A percentile compares a stretch with the other conserved stretches of the same genome.
These are phyloP conservation scores for Drosophila bunnanda DNA, from an alignment of 2,888 invertebrate genomes.

Conservation along the genomic window DNA sequence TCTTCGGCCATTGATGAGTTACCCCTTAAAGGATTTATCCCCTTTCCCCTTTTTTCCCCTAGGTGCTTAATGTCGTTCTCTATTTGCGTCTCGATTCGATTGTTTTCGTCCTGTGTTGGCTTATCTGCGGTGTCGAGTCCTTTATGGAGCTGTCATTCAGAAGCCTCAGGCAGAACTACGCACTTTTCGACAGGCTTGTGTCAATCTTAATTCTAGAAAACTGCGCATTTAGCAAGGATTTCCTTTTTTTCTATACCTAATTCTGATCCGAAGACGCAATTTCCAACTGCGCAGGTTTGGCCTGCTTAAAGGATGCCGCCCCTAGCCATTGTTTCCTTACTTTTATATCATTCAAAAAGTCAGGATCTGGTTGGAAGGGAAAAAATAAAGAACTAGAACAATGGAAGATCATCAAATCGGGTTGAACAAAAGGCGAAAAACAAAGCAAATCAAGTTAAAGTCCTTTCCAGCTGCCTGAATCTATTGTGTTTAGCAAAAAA, in stretches of 20 bases:
- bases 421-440: slow-evolving; percentile 22
- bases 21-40: neutral
- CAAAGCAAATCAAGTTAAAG: slow-evolving; percentile 45
- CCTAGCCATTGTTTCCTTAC: slow-evolving; percentile 11
- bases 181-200: slow-evolving; percentile 16
- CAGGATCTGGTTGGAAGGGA: slow-evolving; percentile 42
- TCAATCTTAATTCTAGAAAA: slow-evolving; percentile 11
- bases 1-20: neutral
- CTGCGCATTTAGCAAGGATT: slow-evolving; percentile 54
- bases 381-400: slow-evolving; percentile 4
- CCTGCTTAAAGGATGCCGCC: slow-evolving; percentile 46
- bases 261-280: slow-evolving; percentile 51
- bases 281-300: slow-evolving; percentile 64
- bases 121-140: slow-evolving; percentile 71
- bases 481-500: slow-evolving; percentile 46
- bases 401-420: slow-evolving; percentile 30
- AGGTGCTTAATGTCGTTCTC: slow-evolving; percentile 43
- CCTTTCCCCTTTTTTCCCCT: slow-evolving; percentile 14
- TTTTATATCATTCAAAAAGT: slow-evolving; percentile 57
- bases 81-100: slow-evolving; percentile 66
- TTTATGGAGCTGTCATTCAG: slow-evolving; percentile 70
- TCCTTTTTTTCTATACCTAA: neutral
- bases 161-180: slow-evolving; percentile 41
- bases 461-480: slow-evolving; percentile 56
- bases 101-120: slow-evolving; percentile 36